These are phyloP conservation scores for Larimichthys polyactis DNA, from an alignment of 2,113 vertebrate genomes.

Conservation along the genomic window DNA sequence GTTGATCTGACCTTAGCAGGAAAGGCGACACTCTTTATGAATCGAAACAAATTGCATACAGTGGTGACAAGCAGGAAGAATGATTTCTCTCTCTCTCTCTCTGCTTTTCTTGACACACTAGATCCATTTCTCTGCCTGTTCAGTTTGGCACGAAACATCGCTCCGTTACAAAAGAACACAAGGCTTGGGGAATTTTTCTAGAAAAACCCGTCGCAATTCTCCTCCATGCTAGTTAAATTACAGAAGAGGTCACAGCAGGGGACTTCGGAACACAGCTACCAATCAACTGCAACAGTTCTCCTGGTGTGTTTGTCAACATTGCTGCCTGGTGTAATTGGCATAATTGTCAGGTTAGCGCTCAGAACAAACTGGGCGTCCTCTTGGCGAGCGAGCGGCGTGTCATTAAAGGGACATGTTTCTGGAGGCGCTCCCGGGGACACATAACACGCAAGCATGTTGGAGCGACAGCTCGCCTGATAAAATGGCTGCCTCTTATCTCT, in stretches of 20 bases:
- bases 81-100: conserved; percentile 33
- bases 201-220: conserved; percentile 71
- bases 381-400: conserved; percentile 71
- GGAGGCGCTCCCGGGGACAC: conserved; percentile 78
- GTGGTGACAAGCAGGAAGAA: conserved; percentile 33
- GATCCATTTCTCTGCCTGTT: conserved; percentile 70
- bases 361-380: conserved; percentile 72
- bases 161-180: conserved; percentile 61
- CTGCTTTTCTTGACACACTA: conserved; percentile 44
- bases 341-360: conserved; percentile 82
- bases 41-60: conserved; percentile 59
- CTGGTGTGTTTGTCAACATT: conserved; percentile 82
- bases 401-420: conserved; percentile 82
- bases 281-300: conserved; percentile 71
- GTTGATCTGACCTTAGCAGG: conserved; percentile 42
- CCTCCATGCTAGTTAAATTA: conserved; percentile 80
- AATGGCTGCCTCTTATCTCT: conserved; percentile 87
- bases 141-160: conserved; percentile 58
- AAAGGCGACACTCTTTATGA: conserved; percentile 65
- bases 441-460: conserved; percentile 64
- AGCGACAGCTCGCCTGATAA: conserved; percentile 81
- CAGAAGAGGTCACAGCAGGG: conserved; percentile 76
- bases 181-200: conserved; percentile 73
- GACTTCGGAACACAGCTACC: conserved; percentile 66
- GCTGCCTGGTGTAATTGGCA: conserved; percentile 77